These are phyloP conservation scores for Notodonta ziczac DNA, from an alignment of 2,888 invertebrate genomes.

Conservation along the genomic window DNA sequence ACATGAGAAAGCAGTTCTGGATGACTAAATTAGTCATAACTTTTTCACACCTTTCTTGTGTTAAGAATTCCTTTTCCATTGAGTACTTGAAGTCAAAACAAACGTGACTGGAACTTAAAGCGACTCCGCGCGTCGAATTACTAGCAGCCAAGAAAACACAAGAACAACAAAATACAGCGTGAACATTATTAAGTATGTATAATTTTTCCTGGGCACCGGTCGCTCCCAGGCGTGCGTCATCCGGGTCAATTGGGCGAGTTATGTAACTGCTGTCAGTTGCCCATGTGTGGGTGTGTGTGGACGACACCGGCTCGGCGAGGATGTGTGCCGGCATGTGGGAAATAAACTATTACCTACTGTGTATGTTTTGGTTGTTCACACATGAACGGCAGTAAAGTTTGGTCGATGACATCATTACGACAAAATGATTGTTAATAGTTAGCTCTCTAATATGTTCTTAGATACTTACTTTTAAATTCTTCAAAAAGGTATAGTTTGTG, in stretches of 20 bases:
- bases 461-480: too few species aligned
- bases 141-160: background rate
- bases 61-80: conserved; percentile 10
- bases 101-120: conserved; percentile 18
- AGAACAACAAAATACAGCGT: conserved; percentile 8
- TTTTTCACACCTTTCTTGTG: conserved; percentile 8
- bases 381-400: background rate
- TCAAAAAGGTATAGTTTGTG: too few species aligned
- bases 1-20: conserved; percentile 8
- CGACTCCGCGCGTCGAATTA: conserved; percentile 7
- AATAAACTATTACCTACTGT: conserved; percentile 16
- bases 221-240: conserved; percentile 53
- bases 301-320: background rate
- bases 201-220: conserved; percentile 20
- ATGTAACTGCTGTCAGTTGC: conserved; percentile 53
- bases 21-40: conserved; percentile 17
- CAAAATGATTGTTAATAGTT: background rate
- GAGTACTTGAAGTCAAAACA: conserved; percentile 18
- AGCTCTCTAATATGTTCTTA: background rate
- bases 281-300: conserved; percentile 10
- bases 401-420: conserved; percentile 5
- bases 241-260: conserved; percentile 65
- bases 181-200: conserved; percentile 20
- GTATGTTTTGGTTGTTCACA: background rate
- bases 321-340: conserved; percentile 21